These are phyloP conservation scores for Stratiomys singularior DNA, from an alignment of 2,888 invertebrate genomes.

Conservation along the genomic window DNA sequence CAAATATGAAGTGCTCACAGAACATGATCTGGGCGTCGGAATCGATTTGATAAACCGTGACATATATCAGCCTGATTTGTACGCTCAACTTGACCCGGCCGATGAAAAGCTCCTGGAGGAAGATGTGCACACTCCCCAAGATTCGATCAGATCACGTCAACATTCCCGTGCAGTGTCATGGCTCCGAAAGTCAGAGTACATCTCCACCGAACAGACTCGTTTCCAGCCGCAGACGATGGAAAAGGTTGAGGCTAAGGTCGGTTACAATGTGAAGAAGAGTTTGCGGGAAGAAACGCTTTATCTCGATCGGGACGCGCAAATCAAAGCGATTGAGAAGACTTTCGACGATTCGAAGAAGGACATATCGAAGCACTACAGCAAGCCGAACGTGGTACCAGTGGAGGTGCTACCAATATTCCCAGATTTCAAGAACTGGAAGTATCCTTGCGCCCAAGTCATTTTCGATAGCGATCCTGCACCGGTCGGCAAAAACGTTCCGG, in stretches of 20 bases:
- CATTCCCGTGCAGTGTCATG: conserved; percentile 98
- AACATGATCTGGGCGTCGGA: conserved; percentile 96
- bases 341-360: conserved; percentile 89
- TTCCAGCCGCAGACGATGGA: conserved; percentile 97
- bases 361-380: conserved; percentile 94
- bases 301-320: conserved; percentile 96
- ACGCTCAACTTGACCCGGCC: conserved; percentile 83
- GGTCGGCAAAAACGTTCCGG: conserved; percentile 83
- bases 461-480: conserved; percentile 99
- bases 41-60: conserved; percentile 98
- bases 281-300: conserved; percentile 92
- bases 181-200: conserved; percentile 98
- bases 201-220: conserved; percentile 97
- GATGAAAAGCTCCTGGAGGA: conserved; percentile 97
- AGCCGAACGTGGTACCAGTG: conserved; percentile 92
- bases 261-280: conserved; percentile 96
- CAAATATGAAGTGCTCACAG: conserved; percentile 95
- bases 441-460: conserved; percentile 97
- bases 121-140: conserved; percentile 88
- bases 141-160: conserved; percentile 90
- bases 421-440: conserved; percentile 97
- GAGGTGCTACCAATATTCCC: conserved; percentile 91
- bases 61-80: conserved; percentile 85
- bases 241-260: conserved; percentile 98
- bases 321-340: conserved; percentile 96